Conservation (phyloP, 2,113 vertebrate species). For the Rhodinocichla rosea region DNA sequence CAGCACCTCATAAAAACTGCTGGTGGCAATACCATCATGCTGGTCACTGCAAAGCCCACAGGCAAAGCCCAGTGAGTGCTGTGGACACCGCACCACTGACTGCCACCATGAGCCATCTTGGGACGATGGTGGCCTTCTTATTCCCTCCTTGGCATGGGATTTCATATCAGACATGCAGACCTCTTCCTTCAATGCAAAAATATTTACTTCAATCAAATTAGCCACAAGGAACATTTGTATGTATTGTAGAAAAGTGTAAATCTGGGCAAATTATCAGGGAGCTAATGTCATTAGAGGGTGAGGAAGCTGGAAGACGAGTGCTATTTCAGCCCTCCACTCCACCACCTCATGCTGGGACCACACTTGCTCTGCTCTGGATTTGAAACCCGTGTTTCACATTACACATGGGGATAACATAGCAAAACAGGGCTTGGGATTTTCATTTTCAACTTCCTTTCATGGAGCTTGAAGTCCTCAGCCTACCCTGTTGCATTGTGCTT, state of each 20-base stretch:
- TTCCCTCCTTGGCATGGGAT: not conserved
- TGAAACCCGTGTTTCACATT: not conserved
- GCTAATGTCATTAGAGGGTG: not conserved
- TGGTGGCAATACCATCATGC: not conserved
- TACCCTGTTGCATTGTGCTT: not conserved
- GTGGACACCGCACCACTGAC: rapidly evolving
- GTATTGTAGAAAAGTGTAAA: not conserved
- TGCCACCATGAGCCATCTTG: rapidly evolving
- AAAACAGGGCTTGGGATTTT: not conserved
- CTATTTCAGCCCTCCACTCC: not conserved
- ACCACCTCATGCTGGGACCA: not conserved
- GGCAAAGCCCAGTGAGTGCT: not conserved
- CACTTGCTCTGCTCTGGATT: not conserved
- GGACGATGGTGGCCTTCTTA: no score
- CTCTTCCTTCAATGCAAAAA: not conserved
- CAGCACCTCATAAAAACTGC: not conserved
- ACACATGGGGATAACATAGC: not conserved
- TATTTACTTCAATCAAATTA: not conserved
- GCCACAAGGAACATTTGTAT: not conserved
- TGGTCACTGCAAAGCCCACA: not conserved
- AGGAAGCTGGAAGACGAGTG: not conserved
- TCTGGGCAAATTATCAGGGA: not conserved
- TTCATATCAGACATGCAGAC: not conserved
- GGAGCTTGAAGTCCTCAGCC: not conserved
- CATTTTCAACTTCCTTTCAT: not conserved